A percentile compares a stretch with the other conserved stretches of the same genome.
These are phyloP conservation scores for Dendroctonus ponderosae DNA, from an alignment of 1,140 invertebrate species.

Conservation along the genomic window DNA sequence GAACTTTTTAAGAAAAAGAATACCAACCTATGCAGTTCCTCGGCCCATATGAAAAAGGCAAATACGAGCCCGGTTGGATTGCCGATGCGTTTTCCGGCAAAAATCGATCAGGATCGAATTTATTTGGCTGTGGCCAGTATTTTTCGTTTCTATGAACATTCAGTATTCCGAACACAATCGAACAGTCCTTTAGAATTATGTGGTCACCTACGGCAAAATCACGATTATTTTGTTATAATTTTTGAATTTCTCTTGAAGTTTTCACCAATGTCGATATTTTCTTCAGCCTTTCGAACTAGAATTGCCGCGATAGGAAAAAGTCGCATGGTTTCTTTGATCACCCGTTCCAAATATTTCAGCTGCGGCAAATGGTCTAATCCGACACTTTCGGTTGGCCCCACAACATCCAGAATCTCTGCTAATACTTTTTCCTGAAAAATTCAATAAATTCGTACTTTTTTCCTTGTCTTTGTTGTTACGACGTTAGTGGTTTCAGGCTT, in stretches of 20 bases:
- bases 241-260: background rate
- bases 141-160: slow-evolving; percentile 53
- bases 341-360: slow-evolving; percentile 72
- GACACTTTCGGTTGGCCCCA: background rate
- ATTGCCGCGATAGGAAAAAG: slow-evolving; percentile 73
- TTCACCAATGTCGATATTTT: slow-evolving; percentile 58
- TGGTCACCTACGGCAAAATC: slow-evolving; percentile 30
- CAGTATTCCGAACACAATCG: slow-evolving; percentile 31
- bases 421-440: slow-evolving; percentile 6
- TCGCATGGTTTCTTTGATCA: slow-evolving; percentile 67
- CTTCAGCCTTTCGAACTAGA: slow-evolving; percentile 61
- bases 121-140: slow-evolving; percentile 62
- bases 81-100: slow-evolving; percentile 54
- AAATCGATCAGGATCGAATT: slow-evolving; percentile 70
- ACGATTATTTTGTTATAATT: background rate
- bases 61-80: slow-evolving; percentile 55
- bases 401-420: background rate
- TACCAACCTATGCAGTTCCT: slow-evolving; percentile 65
- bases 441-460: background rate
- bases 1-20: background rate
- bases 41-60: slow-evolving; percentile 69
- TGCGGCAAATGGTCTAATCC: slow-evolving; percentile 50
- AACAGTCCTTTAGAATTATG: slow-evolving; percentile 25
- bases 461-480: background rate
- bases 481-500: background rate